Base-by-base conservation (phyloP, 2,888 invertebrate genomes). In the Panorpa germanica region DNA sequence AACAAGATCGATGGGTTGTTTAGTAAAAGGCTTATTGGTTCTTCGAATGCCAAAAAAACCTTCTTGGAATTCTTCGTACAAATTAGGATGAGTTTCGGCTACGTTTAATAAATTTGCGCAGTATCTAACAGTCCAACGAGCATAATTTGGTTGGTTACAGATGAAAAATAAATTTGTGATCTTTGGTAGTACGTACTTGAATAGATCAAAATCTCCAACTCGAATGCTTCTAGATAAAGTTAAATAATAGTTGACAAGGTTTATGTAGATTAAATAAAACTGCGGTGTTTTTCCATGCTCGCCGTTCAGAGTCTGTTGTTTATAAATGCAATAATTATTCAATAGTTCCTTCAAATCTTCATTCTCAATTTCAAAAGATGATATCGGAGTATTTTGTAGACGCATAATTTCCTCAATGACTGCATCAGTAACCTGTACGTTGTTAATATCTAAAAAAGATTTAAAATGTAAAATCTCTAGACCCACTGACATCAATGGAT, bases 71-170 rank as follows among this genome's bases (percentile, higher is more conserved):
- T 40, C 36, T 17, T 39, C 33, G 10, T 10, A 3, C 7, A 33
- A 19, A n/a, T 15, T 29, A n/a, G 25, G 38, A 39, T 49, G 46
- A 22, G 46, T 46, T 28, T 41, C 33, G 16, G 38, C 39, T 5
- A 48, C 39, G 5, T 43, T 43, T 7, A 35, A 18, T 18, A 52
- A 40, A 36, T 48, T 47, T 25, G 40, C 35, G 15, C 31, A 28
- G 32, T 48, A 48, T 31, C 34, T 37, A 9, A 44, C 39, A 12
- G 42, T 30, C 38, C 43, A 47, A 6, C 43, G 39, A 19, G 45
- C 37, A 39, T 50, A 49, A 31, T 49, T 50, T 32, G 30, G 45
- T 14, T 49, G 46, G 36, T 49, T 47, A 19, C 38, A 41, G 3
- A 34, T 33, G 28, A 49, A 48, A 39, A 48, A 49, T 12, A 48